These are phyloP conservation scores for Rotaria socialis DNA, from an alignment of 2,888 invertebrate species.

Conservation along the genomic window DNA sequence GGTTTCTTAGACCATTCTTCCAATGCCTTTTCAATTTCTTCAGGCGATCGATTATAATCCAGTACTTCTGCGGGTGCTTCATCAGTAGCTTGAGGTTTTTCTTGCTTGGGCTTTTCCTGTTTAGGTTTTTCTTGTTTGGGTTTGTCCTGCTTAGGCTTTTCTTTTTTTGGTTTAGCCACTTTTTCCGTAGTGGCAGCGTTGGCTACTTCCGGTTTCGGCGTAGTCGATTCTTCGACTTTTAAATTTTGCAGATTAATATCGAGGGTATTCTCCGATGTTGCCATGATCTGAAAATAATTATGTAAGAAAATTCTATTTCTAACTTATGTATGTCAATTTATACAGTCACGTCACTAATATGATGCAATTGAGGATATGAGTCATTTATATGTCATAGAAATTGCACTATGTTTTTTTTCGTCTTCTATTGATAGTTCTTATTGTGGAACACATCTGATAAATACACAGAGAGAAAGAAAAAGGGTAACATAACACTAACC, in stretches of 20 bases:
- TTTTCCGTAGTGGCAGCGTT: neutral
- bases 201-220: neutral
- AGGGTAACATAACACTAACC: neutral
- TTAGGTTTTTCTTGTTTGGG: constrained; percentile 1
- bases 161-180: neutral
- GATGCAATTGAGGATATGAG: neutral
- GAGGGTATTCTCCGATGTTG: neutral
- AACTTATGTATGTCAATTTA: too few relatives aligned
- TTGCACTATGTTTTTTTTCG: neutral
- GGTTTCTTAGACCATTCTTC: neutral
- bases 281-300: neutral
- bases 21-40: neutral
- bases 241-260: neutral
- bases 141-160: neutral
- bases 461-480: neutral
- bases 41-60: neutral
- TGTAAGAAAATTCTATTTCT: neutral
- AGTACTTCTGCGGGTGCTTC: neutral
- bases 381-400: neutral
- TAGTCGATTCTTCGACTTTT: neutral
- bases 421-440: neutral
- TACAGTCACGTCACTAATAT: neutral
- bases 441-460: neutral
- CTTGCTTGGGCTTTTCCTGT: neutral
- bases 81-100: neutral